phyloP scores from a whole-genome alignment of 2,113 vertebrate species.

The Hippocampus guttulatus region DNA sequence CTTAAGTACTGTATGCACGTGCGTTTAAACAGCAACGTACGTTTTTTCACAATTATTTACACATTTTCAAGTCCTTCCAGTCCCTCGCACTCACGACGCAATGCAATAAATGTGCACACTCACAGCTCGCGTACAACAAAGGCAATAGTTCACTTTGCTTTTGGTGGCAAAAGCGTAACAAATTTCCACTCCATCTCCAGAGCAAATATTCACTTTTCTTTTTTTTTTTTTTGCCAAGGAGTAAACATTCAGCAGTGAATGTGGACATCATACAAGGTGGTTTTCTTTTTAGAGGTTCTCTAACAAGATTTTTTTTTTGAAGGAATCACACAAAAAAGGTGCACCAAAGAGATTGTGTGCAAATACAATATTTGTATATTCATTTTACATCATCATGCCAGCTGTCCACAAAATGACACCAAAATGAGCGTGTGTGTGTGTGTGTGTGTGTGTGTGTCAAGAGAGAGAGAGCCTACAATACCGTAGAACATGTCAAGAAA shows the following conservation, averaged over 20 bases:
- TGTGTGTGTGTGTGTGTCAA: no score
- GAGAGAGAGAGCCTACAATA: slow-evolving; percentile 21
- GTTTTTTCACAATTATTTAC: slow-evolving; percentile 22
- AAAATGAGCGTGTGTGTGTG: slow-evolving; percentile 5
- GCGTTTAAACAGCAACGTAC: slow-evolving; percentile 4
- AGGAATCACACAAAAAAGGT: slow-evolving; percentile 30
- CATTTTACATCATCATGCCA: slow-evolving; percentile 43
- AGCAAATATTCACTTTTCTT: slow-evolving; percentile 40
- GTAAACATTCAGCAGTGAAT: slow-evolving; percentile 62
- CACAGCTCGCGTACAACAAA: slow-evolving; percentile 34
- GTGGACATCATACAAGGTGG: slow-evolving; percentile 41
- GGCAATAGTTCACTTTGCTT: slow-evolving; percentile 32
- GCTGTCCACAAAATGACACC: slow-evolving; percentile 47
- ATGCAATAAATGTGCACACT: slow-evolving; percentile 24
- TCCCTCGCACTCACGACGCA: neutral
- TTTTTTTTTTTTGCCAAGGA: slow-evolving; percentile 50
- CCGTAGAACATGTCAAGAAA: slow-evolving; percentile 13
- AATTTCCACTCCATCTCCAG: slow-evolving; percentile 45
- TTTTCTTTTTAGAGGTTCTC: slow-evolving; percentile 6
- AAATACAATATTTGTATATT: slow-evolving; percentile 43
- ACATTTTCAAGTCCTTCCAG: slow-evolving; percentile 17
- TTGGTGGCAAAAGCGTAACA: slow-evolving; percentile 52
- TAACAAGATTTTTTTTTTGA: slow-evolving; percentile 14
- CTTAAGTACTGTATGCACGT: neutral
- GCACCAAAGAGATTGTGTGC: slow-evolving; percentile 47